Percentiles rank a stretch among this genome's conserved stretches.
Conservation (phyloP, 2,797 vertebrate genomes). For the Adelosebastes latens region DNA sequence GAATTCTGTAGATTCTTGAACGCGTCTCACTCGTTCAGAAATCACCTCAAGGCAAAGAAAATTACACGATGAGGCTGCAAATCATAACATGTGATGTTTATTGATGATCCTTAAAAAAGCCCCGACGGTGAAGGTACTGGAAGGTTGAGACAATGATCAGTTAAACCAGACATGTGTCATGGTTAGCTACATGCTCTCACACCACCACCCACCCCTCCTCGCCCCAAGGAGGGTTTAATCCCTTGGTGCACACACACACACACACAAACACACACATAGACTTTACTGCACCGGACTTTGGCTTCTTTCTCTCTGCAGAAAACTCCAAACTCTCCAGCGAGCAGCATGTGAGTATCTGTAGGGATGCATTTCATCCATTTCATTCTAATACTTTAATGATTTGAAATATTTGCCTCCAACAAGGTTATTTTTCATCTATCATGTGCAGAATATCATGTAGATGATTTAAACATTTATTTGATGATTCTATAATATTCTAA, state of each 20-base stretch:
- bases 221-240: conserved; percentile 46
- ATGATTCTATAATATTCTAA: background rate
- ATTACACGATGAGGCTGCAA: background rate
- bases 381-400: background rate
- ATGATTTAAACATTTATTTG: background rate
- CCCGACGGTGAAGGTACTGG: background rate
- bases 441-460: background rate
- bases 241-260: background rate
- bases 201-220: conserved; percentile 44
- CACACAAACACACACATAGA: background rate
- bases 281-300: conserved; percentile 58
- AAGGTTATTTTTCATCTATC: background rate
- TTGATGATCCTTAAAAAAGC: background rate
- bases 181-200: conserved; percentile 64
- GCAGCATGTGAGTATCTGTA: conserved; percentile 70
- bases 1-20: conserved; percentile 27
- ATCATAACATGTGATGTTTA: conserved; percentile 38
- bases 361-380: background rate
- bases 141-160: conserved; percentile 30
- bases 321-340: conserved; percentile 21
- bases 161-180: conserved; percentile 38
- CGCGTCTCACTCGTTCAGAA: background rate
- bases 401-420: background rate
- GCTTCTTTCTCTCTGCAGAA: conserved; percentile 45
- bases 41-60: background rate